Conservation (phyloP, 2,113 vertebrate genomes). For the Myanophis thanlyinensis region DNA sequence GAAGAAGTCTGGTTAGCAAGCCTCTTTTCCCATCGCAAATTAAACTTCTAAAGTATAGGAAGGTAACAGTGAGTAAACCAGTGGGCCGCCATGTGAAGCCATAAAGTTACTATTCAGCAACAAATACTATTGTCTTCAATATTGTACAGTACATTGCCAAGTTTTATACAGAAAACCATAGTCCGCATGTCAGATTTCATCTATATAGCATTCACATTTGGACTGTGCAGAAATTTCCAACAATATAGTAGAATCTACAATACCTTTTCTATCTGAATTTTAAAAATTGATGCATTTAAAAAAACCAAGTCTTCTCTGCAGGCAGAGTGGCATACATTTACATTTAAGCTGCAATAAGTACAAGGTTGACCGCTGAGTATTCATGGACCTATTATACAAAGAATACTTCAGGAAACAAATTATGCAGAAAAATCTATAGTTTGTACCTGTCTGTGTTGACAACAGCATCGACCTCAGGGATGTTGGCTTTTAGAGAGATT, state of each 20-base stretch:
- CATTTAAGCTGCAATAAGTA: neutral
- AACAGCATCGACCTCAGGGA: conserved; percentile 95
- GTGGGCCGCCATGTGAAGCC: neutral
- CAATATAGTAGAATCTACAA: neutral
- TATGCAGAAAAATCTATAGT: neutral
- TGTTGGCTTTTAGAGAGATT: conserved; percentile 96
- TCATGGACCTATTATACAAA: fast-evolving
- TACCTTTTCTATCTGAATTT: neutral
- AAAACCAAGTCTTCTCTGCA: neutral
- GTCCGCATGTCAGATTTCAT: neutral
- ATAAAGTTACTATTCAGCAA: neutral
- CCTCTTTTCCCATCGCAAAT: conserved; percentile 97
- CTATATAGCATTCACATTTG: neutral
- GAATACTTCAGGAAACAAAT: neutral
- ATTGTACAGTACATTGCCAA: neutral
- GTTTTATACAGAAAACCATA: neutral
- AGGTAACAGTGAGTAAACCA: conserved; percentile 20
- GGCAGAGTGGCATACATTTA: neutral
- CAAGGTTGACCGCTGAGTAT: neutral
- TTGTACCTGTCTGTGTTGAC: conserved; percentile 92
- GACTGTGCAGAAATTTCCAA: neutral
- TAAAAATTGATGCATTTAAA: neutral
- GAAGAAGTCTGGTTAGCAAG: conserved; percentile 89
- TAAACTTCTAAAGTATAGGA: conserved; percentile 76
- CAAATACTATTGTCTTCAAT: conserved; percentile 4